A percentile compares a stretch with the other conserved stretches of the same genome.
phyloP scores from a whole-genome alignment of 1,140 invertebrate genomes.

The Drosophila pseudoananassae region DNA sequence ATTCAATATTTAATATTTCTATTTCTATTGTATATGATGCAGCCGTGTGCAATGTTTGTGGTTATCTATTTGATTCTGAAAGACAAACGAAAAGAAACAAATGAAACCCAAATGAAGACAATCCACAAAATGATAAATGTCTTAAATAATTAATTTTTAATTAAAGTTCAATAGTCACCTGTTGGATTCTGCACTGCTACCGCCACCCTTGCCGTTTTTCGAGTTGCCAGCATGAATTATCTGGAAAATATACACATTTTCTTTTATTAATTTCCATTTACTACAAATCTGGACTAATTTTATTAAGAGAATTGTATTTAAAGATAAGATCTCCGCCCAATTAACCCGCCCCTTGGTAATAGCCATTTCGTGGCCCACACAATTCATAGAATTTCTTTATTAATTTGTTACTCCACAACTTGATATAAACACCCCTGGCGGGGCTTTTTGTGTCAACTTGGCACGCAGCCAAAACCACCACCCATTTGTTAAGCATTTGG shows the following conservation, averaged over 20 bases:
- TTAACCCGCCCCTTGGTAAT: slow-evolving; percentile 32
- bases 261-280: background rate
- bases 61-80: slow-evolving; percentile 75
- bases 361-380: slow-evolving; percentile 15
- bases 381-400: slow-evolving; percentile 41
- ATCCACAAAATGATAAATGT: slow-evolving; percentile 49
- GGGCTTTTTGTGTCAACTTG: slow-evolving; percentile 54
- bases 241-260: slow-evolving; percentile 32
- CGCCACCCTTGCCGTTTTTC: slow-evolving; percentile 54
- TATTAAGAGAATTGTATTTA: slow-evolving; percentile 5
- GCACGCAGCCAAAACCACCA: slow-evolving; percentile 63
- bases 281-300: background rate
- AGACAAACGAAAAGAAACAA: slow-evolving; percentile 54
- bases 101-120: slow-evolving; percentile 60
- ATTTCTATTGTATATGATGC: slow-evolving; percentile 49
- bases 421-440: slow-evolving; percentile 26
- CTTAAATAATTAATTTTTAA: background rate
- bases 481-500: background rate
- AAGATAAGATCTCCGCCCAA: slow-evolving; percentile 20
- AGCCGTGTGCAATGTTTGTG: slow-evolving; percentile 62
- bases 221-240: slow-evolving; percentile 80
- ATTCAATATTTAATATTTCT: slow-evolving; percentile 6
- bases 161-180: slow-evolving; percentile 56
- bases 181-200: slow-evolving; percentile 64
- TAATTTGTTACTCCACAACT: slow-evolving; percentile 26